These are phyloP conservation scores for Ursus arctos DNA, from an alignment of 2,113 vertebrate genomes.

Conservation along the genomic window DNA sequence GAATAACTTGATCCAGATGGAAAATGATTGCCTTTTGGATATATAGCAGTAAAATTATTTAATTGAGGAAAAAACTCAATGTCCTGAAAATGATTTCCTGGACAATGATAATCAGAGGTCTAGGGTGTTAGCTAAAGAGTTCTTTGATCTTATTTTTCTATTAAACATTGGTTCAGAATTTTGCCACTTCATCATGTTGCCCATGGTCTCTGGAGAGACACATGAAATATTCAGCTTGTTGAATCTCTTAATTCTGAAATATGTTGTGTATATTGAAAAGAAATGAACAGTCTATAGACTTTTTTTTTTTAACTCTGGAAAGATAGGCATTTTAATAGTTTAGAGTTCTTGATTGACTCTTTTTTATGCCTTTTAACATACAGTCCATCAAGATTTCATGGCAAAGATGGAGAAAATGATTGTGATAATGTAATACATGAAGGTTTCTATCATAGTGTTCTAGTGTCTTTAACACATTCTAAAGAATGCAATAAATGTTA, in stretches of 20 bases:
- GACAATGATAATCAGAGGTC: not conserved
- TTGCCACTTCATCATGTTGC: conserved; percentile 10
- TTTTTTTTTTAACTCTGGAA: conserved; percentile 79
- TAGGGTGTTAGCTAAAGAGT: not conserved
- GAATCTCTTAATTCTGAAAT: conserved; percentile 44
- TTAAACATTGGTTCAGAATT: conserved; percentile 5
- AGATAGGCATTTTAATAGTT: conserved; percentile 66
- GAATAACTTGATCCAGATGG: conserved; percentile 13
- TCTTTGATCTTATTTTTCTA: not conserved
- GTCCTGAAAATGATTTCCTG: conserved; percentile 21
- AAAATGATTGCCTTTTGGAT: conserved; percentile 33
- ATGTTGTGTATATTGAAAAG: conserved; percentile 49
- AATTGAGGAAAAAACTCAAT: not conserved
- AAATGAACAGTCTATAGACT: conserved; percentile 53
- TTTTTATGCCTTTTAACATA: conserved; percentile 37
- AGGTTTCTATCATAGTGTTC: conserved; percentile 3
- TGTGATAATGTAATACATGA: not conserved
- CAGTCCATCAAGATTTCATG: not conserved
- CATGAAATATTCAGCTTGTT: not conserved
- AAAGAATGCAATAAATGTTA: not conserved
- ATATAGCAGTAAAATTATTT: conserved; percentile 20
- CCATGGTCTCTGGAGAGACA: not conserved
- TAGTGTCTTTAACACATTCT: not conserved
- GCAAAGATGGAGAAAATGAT: conserved; percentile 40
- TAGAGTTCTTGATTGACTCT: not conserved